Evolutionary conservation across 2,113 vertebrate species (phyloP), one percentile per base, ranked within the genome.

Genomic region (Orientallactaga bullata): DNA sequence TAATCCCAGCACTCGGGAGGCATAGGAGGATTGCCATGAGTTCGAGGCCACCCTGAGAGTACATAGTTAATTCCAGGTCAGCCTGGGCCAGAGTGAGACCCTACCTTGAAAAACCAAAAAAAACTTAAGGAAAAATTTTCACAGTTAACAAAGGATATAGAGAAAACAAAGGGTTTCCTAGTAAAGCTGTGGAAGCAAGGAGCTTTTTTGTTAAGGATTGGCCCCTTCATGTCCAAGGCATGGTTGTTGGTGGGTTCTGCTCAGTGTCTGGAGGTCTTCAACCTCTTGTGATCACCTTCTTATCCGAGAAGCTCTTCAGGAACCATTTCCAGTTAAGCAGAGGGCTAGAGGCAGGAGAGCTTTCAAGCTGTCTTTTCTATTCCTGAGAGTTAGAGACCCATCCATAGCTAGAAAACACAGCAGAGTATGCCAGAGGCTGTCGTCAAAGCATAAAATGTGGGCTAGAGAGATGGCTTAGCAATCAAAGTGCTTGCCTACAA

Each of bases 91-190:
- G n/a, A n/a, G n/a, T n/a, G n/a, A n/a, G n/a, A n/a, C n/a, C n/a
- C n/a, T n/a, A n/a, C n/a, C n/a, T n/a, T n/a, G n/a, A n/a, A n/a
- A n/a, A n/a, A n/a, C n/a, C 18, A 80, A 76, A 91, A 86, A 23
- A 30, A 73, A 26, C 69, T 73, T 74, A 68, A 85, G 63, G 73
- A 77, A n/a, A 71, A 92, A 71, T 82, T 90, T 58, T 69, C 47
- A n/a, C 74, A 42, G 76, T 51, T n/a, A 79, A 85, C 35, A 65
- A 18, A 58, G 60, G 55, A 13, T 58, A 21, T 47, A 39, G 65
- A 61, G 74, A 88, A 93, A 73, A 85, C 69, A 83, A 89, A 73
- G 37, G 16, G 0, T 76, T 89, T 91, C 88, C 90, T 85, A 30
- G 60, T 66, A 73, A 87, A 93, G 20, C 66, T 28, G 35, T 23